These are phyloP conservation scores for Pristionchus mayeri DNA, from an alignment of 2,888 invertebrate genomes.

Conservation along the genomic window DNA sequence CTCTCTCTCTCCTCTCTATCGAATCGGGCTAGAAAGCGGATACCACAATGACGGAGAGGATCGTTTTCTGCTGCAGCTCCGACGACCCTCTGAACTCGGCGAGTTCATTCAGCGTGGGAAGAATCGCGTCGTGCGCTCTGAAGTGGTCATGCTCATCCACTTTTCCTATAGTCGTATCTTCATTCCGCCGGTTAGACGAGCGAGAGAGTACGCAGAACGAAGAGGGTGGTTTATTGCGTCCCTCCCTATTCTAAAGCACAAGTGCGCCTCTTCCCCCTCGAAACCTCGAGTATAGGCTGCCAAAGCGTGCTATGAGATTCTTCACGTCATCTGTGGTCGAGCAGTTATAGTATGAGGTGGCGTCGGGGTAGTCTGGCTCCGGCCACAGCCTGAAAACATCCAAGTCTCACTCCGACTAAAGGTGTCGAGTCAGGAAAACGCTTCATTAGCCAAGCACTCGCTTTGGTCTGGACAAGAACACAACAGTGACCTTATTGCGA, in stretches of 20 bases:
- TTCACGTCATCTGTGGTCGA: slow-evolving; percentile 59
- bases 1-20: no score
- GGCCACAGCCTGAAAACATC: slow-evolving; percentile 52
- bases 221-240: background rate
- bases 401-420: no score
- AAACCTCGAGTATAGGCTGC: slow-evolving; percentile 54
- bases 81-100: slow-evolving; percentile 87
- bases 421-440: no score
- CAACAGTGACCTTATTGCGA: no score
- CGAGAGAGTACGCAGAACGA: background rate
- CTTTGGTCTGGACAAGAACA: no score
- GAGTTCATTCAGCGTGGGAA: slow-evolving; percentile 88
- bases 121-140: slow-evolving; percentile 81
- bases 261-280: background rate
- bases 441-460: no score
- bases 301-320: slow-evolving; percentile 55
- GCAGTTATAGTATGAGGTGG: slow-evolving; percentile 64
- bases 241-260: no score
- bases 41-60: slow-evolving; percentile 95
- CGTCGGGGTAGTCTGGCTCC: slow-evolving; percentile 66
- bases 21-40: background rate
- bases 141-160: slow-evolving; percentile 19
- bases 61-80: slow-evolving; percentile 92
- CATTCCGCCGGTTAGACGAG: no score
- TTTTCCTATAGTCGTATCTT: no score